A percentile compares a stretch with the other conserved stretches of the same genome.
Evolutionary conservation across 2,888 invertebrate species (phyloP).

Genomic region (Galerucella calmariensis): DNA sequence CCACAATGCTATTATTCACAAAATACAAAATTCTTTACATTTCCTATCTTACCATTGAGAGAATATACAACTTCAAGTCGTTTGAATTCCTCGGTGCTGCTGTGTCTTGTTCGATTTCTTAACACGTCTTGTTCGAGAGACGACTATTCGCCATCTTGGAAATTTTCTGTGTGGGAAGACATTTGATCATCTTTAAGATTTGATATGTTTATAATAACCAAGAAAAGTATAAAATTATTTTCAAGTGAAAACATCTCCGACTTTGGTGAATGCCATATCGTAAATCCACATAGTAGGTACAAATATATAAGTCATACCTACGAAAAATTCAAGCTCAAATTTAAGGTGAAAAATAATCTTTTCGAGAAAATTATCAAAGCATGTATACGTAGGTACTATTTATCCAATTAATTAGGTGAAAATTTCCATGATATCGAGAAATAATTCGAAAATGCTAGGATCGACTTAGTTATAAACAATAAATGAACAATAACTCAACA

Average conservation of each 20-base stretch:
- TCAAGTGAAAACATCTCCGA: not conserved
- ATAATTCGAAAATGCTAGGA: too few relatives aligned
- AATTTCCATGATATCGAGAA: too few relatives aligned
- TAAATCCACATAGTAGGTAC: too few relatives aligned
- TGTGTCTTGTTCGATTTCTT: slow-evolving; percentile 37
- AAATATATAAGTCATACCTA: too few relatives aligned
- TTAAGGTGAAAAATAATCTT: too few relatives aligned
- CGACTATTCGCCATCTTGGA: slow-evolving; percentile 29
- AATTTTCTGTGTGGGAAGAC: slow-evolving; percentile 28
- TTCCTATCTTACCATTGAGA: slow-evolving; percentile 52
- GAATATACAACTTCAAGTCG: slow-evolving; percentile 40
- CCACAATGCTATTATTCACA: slow-evolving; percentile 63
- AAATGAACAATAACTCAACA: too few relatives aligned
- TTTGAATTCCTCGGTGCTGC: slow-evolving; percentile 39
- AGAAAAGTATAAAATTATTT: not conserved
- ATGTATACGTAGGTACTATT: too few relatives aligned
- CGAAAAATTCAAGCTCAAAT: too few relatives aligned
- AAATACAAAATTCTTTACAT: slow-evolving; percentile 62
- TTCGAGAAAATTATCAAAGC: too few relatives aligned
- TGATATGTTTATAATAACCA: slow-evolving; percentile 21
- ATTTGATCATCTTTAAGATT: slow-evolving; percentile 24
- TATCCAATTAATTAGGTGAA: too few relatives aligned
- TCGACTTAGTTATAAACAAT: too few relatives aligned
- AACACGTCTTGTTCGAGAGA: slow-evolving; percentile 32
- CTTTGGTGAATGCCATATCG: not conserved